Base-by-base conservation (phyloP, 1,140 invertebrate genomes). In the Drosophila dunni region DNA sequence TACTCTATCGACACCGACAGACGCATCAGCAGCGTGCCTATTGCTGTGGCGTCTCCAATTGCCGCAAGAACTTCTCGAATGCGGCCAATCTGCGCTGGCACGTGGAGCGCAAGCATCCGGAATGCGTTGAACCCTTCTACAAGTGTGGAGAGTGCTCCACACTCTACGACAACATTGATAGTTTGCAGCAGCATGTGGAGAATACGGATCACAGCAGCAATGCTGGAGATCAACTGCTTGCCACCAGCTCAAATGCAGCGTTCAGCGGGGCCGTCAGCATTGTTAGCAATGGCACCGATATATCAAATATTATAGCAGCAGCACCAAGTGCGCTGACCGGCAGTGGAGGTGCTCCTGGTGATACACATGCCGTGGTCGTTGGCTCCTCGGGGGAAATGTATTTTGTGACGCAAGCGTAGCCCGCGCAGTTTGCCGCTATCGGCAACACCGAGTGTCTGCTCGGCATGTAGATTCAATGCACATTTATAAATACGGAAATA, bases 1-100 rank as follows among this genome's bases (percentile, higher is more conserved):
- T 94, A 13, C 88, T 94, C 3, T 94, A 94, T 74, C 90, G 94
- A 0, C 94, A 94, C 78, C 64, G 94, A 17, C 94, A 94, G 66
- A 94, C 94, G 7, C 94, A 94, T 80, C 94, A 94, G 51, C 79
- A 89, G 46, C 72, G 86, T 3, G 91, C 91, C 13, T 92, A 89
- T 62, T 84, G 78, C 54, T 92, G 91, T 61, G 91, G 90, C 7
- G 81, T 91, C 6, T 51, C 78, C n/a, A 91, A 89, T 71, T 92
- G 91, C 51, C 79, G 90, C 7, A 92, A 92, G 67, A 88, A 90
- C 34, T 92, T 92, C 53, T 90, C 91, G 6, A 86, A 80, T 61
- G 73, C 86, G 6, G 68, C 71, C 8, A 92, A 92, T 51, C 67
- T 92, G 17, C 78, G 79, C 46, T 78, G 85, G 63, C 91, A 92